These are phyloP conservation scores for Gobionotothen gibberifrons DNA, from an alignment of 2,797 vertebrate genomes.

Conservation along the genomic window DNA sequence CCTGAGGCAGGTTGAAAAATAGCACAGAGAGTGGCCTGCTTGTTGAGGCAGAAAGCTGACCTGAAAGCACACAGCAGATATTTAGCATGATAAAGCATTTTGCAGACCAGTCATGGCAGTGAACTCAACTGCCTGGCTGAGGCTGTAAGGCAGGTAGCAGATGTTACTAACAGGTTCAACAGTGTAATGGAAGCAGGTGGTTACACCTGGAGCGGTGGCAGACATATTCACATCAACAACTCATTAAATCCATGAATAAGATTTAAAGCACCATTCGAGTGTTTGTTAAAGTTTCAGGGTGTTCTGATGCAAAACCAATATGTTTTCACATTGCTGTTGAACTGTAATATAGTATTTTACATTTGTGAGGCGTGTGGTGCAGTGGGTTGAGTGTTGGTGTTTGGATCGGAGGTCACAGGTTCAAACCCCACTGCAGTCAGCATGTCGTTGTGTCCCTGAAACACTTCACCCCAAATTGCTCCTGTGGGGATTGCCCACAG, in stretches of 20 bases:
- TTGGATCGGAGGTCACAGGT: too few species aligned
- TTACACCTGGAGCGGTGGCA: background rate
- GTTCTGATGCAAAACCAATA: background rate
- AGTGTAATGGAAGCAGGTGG: slow-evolving; percentile 32
- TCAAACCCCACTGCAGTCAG: too few species aligned
- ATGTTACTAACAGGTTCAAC: slow-evolving; percentile 41
- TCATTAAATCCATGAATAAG: slow-evolving; percentile 11
- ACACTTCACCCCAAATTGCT: too few species aligned
- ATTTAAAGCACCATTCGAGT: background rate
- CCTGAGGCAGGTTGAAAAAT: slow-evolving; percentile 51
- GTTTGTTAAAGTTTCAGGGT: background rate
- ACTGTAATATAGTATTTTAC: background rate
- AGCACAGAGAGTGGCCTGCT: slow-evolving; percentile 47
- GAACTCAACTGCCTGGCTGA: slow-evolving; percentile 6
- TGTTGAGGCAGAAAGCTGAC: slow-evolving; percentile 55
- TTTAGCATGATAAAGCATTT: slow-evolving; percentile 22
- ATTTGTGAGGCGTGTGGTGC: too few species aligned
- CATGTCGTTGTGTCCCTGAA: too few species aligned
- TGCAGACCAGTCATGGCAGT: slow-evolving; percentile 6
- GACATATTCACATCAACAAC: background rate
- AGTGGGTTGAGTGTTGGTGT: too few species aligned
- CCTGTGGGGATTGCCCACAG: too few species aligned
- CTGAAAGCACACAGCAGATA: slow-evolving; percentile 44
- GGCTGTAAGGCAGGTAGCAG: slow-evolving; percentile 34
- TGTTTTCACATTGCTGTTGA: background rate